Base-by-base conservation (phyloP, 2,888 invertebrate genomes). In the Dolichopus griseipennis region DNA sequence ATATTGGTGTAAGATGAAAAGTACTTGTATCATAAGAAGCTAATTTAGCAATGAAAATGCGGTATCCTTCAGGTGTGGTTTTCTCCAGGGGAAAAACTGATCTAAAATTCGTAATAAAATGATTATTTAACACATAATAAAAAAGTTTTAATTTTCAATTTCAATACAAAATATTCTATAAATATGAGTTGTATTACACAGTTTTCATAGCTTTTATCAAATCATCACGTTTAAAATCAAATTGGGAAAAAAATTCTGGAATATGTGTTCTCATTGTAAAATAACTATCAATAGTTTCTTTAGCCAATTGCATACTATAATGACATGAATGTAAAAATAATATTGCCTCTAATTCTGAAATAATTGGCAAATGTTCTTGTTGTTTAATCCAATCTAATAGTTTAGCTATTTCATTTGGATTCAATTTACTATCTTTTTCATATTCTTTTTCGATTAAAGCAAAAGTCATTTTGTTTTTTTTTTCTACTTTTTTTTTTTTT, bases 261-360 rank as follows among this genome's bases (percentile, higher is more conserved):
- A 88, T 87, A 70, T 88, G 85, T 0, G 88, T 87, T 73, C 86
- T 84, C 7, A 88, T 82, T 0, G 90, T 90, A 73, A 85, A 87
- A 78, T 87, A 87, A 0, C 85, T 84, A 74, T 92, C 91, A 52
- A 91, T 83, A 9, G 89, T 88, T 65, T 83, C 82, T 77, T 91
- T 91, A 0, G 91, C 84, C 21, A 86, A 83, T 72, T 89, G 90
- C 67, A 88, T 82, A 72, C 88, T 88, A 73, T 85, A 86, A 69
- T 85, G 83, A 78, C 90, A 90, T 75, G 89, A 88, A 77, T 90
- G 88, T 72, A 87, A 85, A 69, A 88, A 88, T 52, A 89, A 78
- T 66, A 88, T 85, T 12, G 88, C 81, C 70, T 88, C 87, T 66
- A 83, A 74, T 69, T 88, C 88, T 76, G 82, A 83, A 3, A 87